Conservation (phyloP, 2,888 invertebrate species). For the Crepidodera aurea region DNA sequence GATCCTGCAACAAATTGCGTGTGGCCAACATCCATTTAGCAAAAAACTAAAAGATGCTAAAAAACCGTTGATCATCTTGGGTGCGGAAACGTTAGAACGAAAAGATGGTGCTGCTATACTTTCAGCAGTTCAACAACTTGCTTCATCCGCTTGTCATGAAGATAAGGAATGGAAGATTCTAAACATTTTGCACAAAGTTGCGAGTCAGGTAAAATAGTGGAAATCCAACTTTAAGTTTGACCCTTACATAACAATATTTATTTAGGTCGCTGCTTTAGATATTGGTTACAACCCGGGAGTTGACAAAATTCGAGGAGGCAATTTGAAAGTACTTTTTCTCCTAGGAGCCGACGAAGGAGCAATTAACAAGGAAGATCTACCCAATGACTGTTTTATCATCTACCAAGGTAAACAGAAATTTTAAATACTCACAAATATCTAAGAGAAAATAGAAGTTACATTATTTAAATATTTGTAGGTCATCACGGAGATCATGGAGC, state of each 20-base stretch:
- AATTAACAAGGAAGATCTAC: slow-evolving; percentile 79
- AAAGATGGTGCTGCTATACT: slow-evolving; percentile 81
- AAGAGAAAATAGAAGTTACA: too few species aligned
- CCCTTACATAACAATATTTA: too few species aligned
- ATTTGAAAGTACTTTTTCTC: slow-evolving; percentile 83
- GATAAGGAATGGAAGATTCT: slow-evolving; percentile 76
- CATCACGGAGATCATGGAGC: slow-evolving; percentile 98
- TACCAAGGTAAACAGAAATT: slow-evolving; percentile 74
- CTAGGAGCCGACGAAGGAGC: slow-evolving; percentile 93
- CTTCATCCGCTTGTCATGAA: slow-evolving; percentile 67
- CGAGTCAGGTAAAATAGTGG: slow-evolving; percentile 80
- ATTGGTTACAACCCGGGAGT: slow-evolving; percentile 88
- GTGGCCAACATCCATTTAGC: slow-evolving; percentile 74
- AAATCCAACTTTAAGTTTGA: slow-evolving; percentile 9
- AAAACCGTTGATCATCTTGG: slow-evolving; percentile 90
- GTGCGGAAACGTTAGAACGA: slow-evolving; percentile 83
- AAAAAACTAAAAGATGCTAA: slow-evolving; percentile 79
- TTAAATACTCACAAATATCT: background rate
- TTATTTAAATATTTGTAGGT: slow-evolving; percentile 63
- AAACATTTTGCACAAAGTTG: slow-evolving; percentile 93
- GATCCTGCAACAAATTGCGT: slow-evolving; percentile 76
- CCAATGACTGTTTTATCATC: slow-evolving; percentile 83
- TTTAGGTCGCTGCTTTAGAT: slow-evolving; percentile 88
- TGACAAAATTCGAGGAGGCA: slow-evolving; percentile 66
- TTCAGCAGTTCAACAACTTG: slow-evolving; percentile 77